These are phyloP conservation scores for Cichlasoma orientale DNA, from an alignment of 2,797 vertebrate genomes.

Conservation along the genomic window DNA sequence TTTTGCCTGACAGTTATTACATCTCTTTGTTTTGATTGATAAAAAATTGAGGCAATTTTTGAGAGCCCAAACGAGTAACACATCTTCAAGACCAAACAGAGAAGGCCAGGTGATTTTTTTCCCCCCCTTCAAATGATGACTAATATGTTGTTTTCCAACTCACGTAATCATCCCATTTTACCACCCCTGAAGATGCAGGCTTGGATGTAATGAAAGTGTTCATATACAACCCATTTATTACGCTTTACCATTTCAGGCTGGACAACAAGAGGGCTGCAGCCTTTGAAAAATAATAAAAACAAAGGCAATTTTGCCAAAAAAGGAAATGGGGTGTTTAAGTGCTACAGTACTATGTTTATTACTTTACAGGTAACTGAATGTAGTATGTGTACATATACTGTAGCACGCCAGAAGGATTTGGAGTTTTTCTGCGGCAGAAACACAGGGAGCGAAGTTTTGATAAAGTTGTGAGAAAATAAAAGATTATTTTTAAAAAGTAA, in stretches of 20 bases:
- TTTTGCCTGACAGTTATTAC: conserved; percentile 76
- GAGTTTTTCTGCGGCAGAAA: not conserved
- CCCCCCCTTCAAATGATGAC: conserved; percentile 64
- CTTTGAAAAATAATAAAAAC: conserved; percentile 58
- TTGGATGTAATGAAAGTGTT: conserved; percentile 73
- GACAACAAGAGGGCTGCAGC: conserved; percentile 40
- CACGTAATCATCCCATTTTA: conserved; percentile 79
- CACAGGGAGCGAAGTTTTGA: not conserved
- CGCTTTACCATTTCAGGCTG: conserved; percentile 57
- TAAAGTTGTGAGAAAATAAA: not conserved
- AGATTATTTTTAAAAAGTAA: not conserved
- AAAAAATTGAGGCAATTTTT: conserved; percentile 86
- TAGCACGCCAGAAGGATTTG: not conserved
- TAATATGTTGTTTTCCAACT: conserved; percentile 78
- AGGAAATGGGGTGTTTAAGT: conserved; percentile 41
- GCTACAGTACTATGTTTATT: not conserved
- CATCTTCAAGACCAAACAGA: conserved; percentile 67
- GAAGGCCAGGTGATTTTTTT: conserved; percentile 49
- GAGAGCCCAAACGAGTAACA: conserved; percentile 68
- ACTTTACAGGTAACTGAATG: not conserved
- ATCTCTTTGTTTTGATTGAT: conserved; percentile 83
- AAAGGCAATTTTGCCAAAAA: conserved; percentile 47
- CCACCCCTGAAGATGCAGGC: conserved; percentile 57
- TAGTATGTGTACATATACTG: not conserved
- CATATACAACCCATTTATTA: conserved; percentile 57